Evolutionary conservation across 2,888 invertebrate species (phyloP).

Genomic region (Phyllotreta striolata): DNA sequence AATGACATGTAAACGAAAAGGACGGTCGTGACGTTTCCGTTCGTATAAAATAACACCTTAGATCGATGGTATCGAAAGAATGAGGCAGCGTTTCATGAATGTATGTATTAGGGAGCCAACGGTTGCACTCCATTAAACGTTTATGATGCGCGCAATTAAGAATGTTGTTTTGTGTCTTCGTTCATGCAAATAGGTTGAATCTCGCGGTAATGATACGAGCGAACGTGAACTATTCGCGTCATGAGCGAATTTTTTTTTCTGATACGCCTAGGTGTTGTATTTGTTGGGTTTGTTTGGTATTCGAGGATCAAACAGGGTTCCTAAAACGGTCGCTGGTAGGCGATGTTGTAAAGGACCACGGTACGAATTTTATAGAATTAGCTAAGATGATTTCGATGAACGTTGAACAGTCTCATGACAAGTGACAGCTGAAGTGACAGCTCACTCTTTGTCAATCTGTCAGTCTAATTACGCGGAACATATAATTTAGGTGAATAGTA

Average conservation of each 20-base stretch:
- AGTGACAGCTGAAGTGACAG: too few relatives aligned
- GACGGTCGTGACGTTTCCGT: slow-evolving; percentile 15
- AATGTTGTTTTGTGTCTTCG: slow-evolving; percentile 43
- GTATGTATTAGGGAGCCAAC: slow-evolving; percentile 38
- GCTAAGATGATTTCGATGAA: too few relatives aligned
- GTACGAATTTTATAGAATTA: too few relatives aligned
- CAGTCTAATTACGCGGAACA: too few relatives aligned
- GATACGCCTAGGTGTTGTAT: not conserved
- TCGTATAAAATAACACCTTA: slow-evolving; percentile 17
- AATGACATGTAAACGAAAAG: slow-evolving; percentile 1
- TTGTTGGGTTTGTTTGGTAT: too few relatives aligned
- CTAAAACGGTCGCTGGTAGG: too few relatives aligned
- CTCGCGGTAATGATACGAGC: slow-evolving; percentile 31
- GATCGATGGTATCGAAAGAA: slow-evolving; percentile 30
- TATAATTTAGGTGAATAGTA: too few relatives aligned
- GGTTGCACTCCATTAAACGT: slow-evolving; percentile 43
- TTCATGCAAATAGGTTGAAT: slow-evolving; percentile 48
- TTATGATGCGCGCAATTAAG: slow-evolving; percentile 43
- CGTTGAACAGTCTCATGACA: too few relatives aligned
- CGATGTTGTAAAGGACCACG: too few relatives aligned
- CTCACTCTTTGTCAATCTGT: too few relatives aligned
- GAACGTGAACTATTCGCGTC: not conserved
- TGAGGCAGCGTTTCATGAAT: slow-evolving; percentile 38
- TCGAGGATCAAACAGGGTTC: too few relatives aligned
- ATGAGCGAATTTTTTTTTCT: not conserved